Base-by-base conservation (phyloP, 2,797 vertebrate genomes). In the Enteromius thamalakanensis region DNA sequence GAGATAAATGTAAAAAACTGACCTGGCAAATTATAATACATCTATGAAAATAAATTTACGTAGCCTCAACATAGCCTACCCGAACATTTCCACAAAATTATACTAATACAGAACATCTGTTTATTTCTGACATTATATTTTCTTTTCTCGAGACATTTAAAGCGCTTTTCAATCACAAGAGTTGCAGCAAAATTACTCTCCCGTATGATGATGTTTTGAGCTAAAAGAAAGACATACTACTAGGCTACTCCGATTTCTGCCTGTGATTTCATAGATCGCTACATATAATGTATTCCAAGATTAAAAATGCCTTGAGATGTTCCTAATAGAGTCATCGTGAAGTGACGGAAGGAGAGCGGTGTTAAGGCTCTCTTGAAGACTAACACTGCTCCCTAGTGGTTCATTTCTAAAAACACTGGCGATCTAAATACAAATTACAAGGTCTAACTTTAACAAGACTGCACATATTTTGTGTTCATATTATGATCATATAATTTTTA, bases 331-430 rank as follows among this genome's bases (percentile, higher is more conserved):
- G 74, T 76, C 74, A 60, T 9, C 9, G 21, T 40, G 60, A 79
- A 45, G 29, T 23, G 62, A 49, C 40, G 12, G 23, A 42, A 47
- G 21, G 7, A 9, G 6, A 34, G 4, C 32, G 29, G 1, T 3
- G n/a, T 32, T 53, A 9, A 5, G 1, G 37, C n/a, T 51, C 34
- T 51, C 12, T 19, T 12, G 1, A 80, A 83, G 19, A 51, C 2
- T 60, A 69, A 84, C 79, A 84, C 62, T 76, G 84, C 88, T 68
- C 71, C 53, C 86, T 79, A 84, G 84, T 80, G 88, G 67, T 37
- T 9, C 3, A 4, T 19, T 42, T 79, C 26, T 23, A 37, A 55
- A 86, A 29, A 34, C 69, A 70, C 32, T 34, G 4, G 5, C 40
- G 15, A 34, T 34, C 12, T 34, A 8, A 70, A 19, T 2, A 34